Evolutionary conservation across 2,888 invertebrate genomes (phyloP).

Genomic region (Oxyscelio sp.): DNA sequence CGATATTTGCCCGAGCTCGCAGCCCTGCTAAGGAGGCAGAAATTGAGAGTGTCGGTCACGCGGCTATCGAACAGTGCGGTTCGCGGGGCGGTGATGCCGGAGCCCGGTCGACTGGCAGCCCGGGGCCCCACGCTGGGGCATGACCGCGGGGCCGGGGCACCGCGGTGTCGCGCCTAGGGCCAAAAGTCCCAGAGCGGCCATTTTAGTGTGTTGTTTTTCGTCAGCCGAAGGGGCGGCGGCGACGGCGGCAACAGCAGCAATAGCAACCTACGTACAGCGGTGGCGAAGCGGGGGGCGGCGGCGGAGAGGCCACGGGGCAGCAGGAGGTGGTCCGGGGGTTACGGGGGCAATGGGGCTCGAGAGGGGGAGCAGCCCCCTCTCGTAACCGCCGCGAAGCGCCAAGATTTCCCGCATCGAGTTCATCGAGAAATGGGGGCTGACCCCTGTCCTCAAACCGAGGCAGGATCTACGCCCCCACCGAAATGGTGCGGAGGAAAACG

Average conservation of each 20-base stretch:
- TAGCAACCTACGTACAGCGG: slow-evolving; percentile 68
- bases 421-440: slow-evolving; percentile 99
- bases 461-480: slow-evolving; percentile 95
- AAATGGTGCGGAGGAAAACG: slow-evolving; percentile 91
- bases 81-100: slow-evolving; percentile 64
- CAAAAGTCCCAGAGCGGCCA: slow-evolving; percentile 83
- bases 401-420: slow-evolving; percentile 99
- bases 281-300: slow-evolving; percentile 73
- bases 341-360: slow-evolving; percentile 90
- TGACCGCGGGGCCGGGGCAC: slow-evolving; percentile 62
- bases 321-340: slow-evolving; percentile 83
- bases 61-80: slow-evolving; percentile 45
- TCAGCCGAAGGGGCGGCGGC: slow-evolving; percentile 74
- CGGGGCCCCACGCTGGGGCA: slow-evolving; percentile 50
- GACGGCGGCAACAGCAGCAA: slow-evolving; percentile 76
- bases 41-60: slow-evolving; percentile 44
- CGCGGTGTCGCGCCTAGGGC: slow-evolving; percentile 58
- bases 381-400: slow-evolving; percentile 91
- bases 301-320: slow-evolving; percentile 74
- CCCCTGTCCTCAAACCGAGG: slow-evolving; percentile 98
- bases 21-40: slow-evolving; percentile 34
- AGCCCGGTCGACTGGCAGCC: slow-evolving; percentile 26
- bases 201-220: slow-evolving; percentile 84
- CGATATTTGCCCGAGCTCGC: slow-evolving; percentile 50
- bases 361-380: slow-evolving; percentile 91